Evolutionary conservation across 2,888 invertebrate genomes (phyloP), one percentile per base, ranked within the genome.

Genomic region (Hypsopygia costalis): DNA sequence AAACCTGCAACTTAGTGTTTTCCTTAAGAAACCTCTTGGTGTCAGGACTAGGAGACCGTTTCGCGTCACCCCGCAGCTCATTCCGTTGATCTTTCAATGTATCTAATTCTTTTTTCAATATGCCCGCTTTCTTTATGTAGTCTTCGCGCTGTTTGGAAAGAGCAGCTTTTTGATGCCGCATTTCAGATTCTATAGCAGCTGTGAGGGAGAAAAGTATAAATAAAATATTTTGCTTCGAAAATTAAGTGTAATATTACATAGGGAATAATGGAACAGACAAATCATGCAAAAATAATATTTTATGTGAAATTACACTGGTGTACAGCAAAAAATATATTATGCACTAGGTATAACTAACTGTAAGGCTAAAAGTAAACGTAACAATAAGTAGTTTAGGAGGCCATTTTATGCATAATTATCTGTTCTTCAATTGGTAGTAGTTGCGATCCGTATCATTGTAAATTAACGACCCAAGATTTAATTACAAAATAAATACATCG

Each of bases 1-100:
- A 90, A 89, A 95, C 96, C 94, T 96, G 96, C 39, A 96, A 80
- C 62, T 94, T 95, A 59, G 94, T 93, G 77, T 96, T 96, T 77
- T 96, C 95, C 68, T 94, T 93, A 43, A 95, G 89, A 68, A 95
- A 94, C 50, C 93, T 91, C 74, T 93, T 93, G 58, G 94, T 94
- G 50, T 95, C 95, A 0, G 94, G 93, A 46, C 94, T 93, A 25
- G 92, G 92, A 4, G 94, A 93, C 6, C 92, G 88, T 48, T 92
- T 91, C 12, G 90, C 83, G 52, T 93, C 92, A 20, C 92, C 92
- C 2, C 93, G 89, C 31, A 96, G 90, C 68, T 95, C 95, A 48
- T 93, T 93, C 46, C 94, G 93, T 68, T 96, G 96, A 37, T 93
- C 93, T 59, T 94, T 93, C 27, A 96, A 80, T 34, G 94, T 92